These are phyloP conservation scores for Papilio polyxenes DNA, from an alignment of 1,140 invertebrate species.

Conservation along the genomic window DNA sequence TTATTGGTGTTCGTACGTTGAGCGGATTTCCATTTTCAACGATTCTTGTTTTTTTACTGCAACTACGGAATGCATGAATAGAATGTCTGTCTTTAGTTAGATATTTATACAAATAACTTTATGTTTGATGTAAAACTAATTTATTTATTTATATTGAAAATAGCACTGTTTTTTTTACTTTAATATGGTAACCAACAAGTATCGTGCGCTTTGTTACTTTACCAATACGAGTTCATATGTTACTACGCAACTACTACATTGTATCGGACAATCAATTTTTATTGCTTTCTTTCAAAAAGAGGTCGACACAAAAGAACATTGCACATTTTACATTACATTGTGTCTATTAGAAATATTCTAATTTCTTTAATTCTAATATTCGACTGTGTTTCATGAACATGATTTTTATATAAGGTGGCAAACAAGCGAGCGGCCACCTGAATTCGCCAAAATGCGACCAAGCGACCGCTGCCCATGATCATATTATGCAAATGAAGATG, in stretches of 20 bases:
- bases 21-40: slow-evolving; percentile 14
- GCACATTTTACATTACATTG: neutral
- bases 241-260: slow-evolving; percentile 8
- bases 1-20: slow-evolving; percentile 13
- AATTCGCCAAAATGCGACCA: no score
- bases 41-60: neutral
- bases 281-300: neutral
- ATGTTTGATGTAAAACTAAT: slow-evolving; percentile 19
- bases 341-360: neutral
- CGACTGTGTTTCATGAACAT: neutral
- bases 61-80: neutral
- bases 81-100: neutral
- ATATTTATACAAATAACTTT: neutral
- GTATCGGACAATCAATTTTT: neutral
- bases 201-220: neutral
- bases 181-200: neutral
- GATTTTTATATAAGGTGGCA: neutral
- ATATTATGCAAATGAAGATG: no score
- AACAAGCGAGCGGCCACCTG: no score
- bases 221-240: neutral
- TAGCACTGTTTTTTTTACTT: neutral
- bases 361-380: no score
- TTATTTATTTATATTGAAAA: slow-evolving; percentile 43
- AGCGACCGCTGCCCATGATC: no score
- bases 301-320: neutral